Conservation (phyloP, 2,113 vertebrate genomes). For the Chauna torquata region DNA sequence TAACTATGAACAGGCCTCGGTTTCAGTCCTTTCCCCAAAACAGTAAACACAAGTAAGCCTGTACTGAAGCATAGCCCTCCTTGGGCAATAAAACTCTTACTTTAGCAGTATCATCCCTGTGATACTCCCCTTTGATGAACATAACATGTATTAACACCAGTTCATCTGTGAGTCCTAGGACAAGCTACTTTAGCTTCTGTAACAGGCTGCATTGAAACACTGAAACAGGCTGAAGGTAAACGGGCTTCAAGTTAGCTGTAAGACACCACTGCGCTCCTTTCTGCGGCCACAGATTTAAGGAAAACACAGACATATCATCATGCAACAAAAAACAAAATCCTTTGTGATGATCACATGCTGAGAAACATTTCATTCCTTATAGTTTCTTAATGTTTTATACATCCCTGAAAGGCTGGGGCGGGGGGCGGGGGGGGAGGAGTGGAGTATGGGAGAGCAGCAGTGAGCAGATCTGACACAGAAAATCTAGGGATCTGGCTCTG, state of each 20-base stretch:
- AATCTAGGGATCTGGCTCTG: background rate
- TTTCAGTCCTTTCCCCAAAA: background rate
- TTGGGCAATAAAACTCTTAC: background rate
- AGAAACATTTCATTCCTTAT: background rate
- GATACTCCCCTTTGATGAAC: accelerated
- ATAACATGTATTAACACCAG: accelerated
- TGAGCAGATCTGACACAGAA: background rate
- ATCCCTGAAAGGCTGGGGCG: background rate
- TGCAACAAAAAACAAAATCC: background rate
- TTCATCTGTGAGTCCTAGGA: background rate
- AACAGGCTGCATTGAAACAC: background rate
- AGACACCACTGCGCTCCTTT: background rate
- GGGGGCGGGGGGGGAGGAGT: too few species aligned
- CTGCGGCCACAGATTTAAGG: background rate
- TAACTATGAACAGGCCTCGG: background rate
- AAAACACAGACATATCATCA: background rate
- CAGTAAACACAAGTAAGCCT: too few species aligned
- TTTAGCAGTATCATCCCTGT: background rate
- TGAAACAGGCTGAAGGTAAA: background rate
- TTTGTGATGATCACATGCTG: accelerated
- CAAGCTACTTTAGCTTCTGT: accelerated
- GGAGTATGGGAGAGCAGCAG: accelerated
- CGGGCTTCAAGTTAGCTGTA: background rate
- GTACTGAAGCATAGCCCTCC: background rate
- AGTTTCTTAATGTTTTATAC: background rate